phyloP scores from a whole-genome alignment of 2,113 vertebrate species.

The Greenwoodochromis staneri region DNA sequence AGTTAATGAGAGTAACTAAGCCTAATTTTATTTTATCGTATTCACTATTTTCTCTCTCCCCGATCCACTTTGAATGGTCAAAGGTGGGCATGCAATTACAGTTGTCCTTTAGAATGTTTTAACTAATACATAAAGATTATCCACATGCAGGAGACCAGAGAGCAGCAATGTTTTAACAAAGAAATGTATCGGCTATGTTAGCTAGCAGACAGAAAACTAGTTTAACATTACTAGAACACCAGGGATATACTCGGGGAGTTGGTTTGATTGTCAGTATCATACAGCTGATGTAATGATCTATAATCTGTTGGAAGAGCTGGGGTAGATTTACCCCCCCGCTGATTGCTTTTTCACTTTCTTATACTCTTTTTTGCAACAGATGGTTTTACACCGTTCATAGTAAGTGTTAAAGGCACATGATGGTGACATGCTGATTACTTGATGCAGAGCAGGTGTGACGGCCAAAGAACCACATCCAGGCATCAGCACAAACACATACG shows the following conservation, averaged over 20 bases:
- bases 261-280: neutral
- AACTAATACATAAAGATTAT: neutral
- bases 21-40: neutral
- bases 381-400: neutral
- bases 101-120: neutral
- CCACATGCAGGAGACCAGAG: neutral
- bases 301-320: neutral
- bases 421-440: neutral
- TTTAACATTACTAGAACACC: neutral
- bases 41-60: neutral
- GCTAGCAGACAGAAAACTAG: neutral
- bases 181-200: neutral
- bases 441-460: neutral
- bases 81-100: accelerated
- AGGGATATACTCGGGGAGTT: accelerated
- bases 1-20: neutral
- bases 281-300: neutral
- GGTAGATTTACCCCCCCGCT: neutral
- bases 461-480: neutral
- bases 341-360: neutral
- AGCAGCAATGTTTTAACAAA: neutral
- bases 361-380: neutral
- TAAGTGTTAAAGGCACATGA: neutral
- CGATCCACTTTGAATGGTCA: neutral
- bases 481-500: neutral